These are phyloP conservation scores for Temnothorax curvispinosus DNA, from an alignment of 1,140 invertebrate species.

Conservation along the genomic window DNA sequence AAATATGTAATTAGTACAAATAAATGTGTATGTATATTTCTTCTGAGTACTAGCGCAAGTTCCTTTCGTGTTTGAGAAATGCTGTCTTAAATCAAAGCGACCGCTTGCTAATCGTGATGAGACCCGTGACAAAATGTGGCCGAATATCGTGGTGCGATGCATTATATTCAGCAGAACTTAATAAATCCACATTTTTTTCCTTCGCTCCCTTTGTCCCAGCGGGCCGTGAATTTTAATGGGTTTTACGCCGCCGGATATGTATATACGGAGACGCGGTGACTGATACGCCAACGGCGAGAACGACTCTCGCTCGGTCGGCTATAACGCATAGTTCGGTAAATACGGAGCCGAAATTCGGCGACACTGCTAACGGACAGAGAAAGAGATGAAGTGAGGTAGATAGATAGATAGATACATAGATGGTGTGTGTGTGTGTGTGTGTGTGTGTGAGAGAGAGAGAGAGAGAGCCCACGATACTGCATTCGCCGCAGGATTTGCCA, in stretches of 20 bases:
- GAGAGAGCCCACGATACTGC: constrained; percentile 26
- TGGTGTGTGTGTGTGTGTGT: no score
- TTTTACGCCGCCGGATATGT: constrained; percentile 44
- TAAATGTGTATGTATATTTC: background rate
- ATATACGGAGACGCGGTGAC: constrained; percentile 4
- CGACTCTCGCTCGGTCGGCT: constrained; percentile 44
- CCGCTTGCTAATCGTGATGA: constrained; percentile 20
- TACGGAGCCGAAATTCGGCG: constrained; percentile 66
- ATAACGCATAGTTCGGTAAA: constrained; percentile 65
- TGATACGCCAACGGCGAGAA: constrained; percentile 30
- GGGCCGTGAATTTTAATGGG: constrained; percentile 38
- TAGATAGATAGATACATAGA: background rate
- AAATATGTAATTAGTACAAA: background rate
- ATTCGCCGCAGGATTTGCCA: constrained; percentile 71
- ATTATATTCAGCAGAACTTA: constrained; percentile 53
- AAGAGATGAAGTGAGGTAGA: background rate
- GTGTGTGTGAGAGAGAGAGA: constrained; percentile 1
- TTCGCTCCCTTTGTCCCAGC: constrained; percentile 2
- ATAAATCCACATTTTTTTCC: constrained; percentile 23
- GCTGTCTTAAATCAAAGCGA: constrained; percentile 1
- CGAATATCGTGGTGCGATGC: constrained; percentile 24
- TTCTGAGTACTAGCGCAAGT: background rate
- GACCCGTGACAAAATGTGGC: background rate
- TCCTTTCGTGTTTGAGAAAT: background rate
- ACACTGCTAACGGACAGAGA: constrained; percentile 32